Evolutionary conservation across 2,113 vertebrate genomes (phyloP).

Genomic region (Fregetta grallaria): DNA sequence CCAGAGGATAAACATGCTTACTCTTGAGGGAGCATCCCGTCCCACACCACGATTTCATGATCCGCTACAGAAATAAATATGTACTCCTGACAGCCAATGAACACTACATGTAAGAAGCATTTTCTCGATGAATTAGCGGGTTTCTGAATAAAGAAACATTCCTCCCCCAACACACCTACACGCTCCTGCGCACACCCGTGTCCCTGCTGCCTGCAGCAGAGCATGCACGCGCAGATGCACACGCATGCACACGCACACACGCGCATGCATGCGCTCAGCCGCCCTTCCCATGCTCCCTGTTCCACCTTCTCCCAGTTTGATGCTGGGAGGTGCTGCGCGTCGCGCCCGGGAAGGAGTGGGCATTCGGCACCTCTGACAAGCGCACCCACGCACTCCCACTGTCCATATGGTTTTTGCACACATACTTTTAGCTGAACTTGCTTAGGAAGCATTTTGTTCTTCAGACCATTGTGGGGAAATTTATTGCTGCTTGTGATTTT

Average conservation of each 20-base stretch:
- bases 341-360: neutral
- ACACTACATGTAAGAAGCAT: accelerated
- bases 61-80: neutral
- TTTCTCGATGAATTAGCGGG: neutral
- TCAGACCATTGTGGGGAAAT: neutral
- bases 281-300: neutral
- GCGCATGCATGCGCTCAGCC: accelerated
- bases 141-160: neutral
- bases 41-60: neutral
- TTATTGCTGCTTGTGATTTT: neutral
- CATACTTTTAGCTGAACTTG: neutral
- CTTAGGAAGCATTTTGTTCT: constrained; percentile 17
- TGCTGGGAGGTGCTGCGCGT: neutral
- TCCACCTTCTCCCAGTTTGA: neutral
- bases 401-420: neutral
- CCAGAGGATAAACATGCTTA: neutral
- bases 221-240: neutral
- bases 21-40: neutral
- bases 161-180: neutral
- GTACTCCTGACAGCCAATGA: neutral
- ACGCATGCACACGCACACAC: accelerated
- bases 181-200: neutral
- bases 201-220: neutral
- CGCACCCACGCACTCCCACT: constrained; percentile 32
- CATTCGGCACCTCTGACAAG: neutral